Evolutionary conservation across 2,888 invertebrate genomes (phyloP).

Genomic region (Neocrepidodera transversa): DNA sequence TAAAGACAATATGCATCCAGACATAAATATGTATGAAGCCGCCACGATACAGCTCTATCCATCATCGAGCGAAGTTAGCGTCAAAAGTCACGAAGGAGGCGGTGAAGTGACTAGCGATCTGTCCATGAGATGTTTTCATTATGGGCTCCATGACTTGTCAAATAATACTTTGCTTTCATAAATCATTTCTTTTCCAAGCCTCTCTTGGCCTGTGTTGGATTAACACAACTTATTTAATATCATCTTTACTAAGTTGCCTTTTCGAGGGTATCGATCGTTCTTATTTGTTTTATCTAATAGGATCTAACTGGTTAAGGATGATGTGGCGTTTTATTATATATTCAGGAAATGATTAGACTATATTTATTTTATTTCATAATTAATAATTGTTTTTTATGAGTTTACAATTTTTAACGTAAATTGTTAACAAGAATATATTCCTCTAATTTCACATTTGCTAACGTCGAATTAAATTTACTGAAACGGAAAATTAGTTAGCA

Average conservation of each 20-base stretch:
- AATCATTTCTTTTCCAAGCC: slow-evolving; percentile 49
- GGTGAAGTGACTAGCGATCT: slow-evolving; percentile 62
- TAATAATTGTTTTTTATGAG: no score
- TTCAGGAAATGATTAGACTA: no score
- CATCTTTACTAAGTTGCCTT: slow-evolving; percentile 35
- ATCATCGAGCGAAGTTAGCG: slow-evolving; percentile 59
- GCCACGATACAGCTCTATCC: slow-evolving; percentile 53
- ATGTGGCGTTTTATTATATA: slow-evolving; percentile 27
- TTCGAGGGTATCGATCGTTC: slow-evolving; percentile 10
- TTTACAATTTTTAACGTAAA: no score
- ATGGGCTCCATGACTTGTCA: slow-evolving; percentile 61
- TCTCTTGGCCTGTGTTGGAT: slow-evolving; percentile 25
- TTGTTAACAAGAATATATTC: no score
- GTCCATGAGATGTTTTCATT: slow-evolving; percentile 62
- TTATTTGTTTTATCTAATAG: slow-evolving; percentile 17
- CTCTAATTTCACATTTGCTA: no score
- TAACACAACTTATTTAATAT: slow-evolving; percentile 48
- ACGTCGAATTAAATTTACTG: no score
- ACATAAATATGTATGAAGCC: slow-evolving; percentile 56
- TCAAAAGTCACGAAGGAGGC: slow-evolving; percentile 62
- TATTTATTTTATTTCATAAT: no score
- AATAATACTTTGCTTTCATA: slow-evolving; percentile 55
- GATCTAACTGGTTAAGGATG: slow-evolving; percentile 4
- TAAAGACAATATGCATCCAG: slow-evolving; percentile 54
- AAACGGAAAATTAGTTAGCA: no score